Percentiles rank a stretch among this genome's conserved stretches.
Conservation (phyloP, 2,888 invertebrate genomes). For the Mythimna pallens region DNA sequence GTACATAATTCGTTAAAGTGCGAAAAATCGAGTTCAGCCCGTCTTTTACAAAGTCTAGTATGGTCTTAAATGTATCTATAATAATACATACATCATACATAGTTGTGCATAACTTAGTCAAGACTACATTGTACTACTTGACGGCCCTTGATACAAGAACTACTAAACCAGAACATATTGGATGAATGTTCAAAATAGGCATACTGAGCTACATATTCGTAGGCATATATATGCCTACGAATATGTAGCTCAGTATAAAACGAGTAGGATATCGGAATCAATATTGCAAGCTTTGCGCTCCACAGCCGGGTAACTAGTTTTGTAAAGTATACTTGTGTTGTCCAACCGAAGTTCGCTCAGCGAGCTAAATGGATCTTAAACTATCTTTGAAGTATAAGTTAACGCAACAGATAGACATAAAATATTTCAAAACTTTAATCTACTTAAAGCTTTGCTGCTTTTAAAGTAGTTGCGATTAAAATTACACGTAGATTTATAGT, state of each 20-base stretch:
- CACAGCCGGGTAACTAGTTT: conserved; percentile 54
- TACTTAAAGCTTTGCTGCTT: conserved; percentile 24
- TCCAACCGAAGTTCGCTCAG: conserved; percentile 50
- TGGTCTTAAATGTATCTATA: too few relatives aligned
- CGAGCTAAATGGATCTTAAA: conserved; percentile 55
- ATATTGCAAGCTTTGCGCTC: conserved; percentile 56
- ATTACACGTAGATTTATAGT: background rate
- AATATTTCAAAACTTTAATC: conserved; percentile 20
- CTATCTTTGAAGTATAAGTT: conserved; percentile 43
- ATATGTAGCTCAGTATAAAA: conserved; percentile 34
- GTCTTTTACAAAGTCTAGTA: background rate
- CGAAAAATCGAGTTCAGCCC: background rate
- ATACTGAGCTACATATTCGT: too few relatives aligned
- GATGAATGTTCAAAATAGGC: conserved; percentile 25
- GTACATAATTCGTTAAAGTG: background rate
- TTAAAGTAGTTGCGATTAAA: background rate
- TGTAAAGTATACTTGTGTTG: conserved; percentile 55
- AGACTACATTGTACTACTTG: background rate
- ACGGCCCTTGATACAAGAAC: conserved; percentile 3
- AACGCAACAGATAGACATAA: conserved; percentile 46
- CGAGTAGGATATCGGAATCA: conserved; percentile 52
- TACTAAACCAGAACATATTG: conserved; percentile 18
- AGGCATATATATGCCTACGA: conserved; percentile 1
- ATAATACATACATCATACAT: background rate
- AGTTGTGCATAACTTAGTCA: background rate